Base-by-base conservation (phyloP, 2,888 invertebrate species). In the Erannis defoliaria region DNA sequence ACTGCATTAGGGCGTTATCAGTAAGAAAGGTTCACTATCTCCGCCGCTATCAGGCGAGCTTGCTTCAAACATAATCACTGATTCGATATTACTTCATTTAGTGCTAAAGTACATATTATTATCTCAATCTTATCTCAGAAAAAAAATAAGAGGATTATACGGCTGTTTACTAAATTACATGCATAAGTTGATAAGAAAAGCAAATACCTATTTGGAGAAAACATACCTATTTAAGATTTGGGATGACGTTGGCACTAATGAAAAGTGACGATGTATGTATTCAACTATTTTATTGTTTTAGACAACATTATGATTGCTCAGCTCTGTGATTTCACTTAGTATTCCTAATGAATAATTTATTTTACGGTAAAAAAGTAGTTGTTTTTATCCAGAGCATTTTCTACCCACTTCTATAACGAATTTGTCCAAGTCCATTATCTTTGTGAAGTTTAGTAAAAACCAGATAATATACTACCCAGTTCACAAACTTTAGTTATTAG, bases 121-220 rank as follows among this genome's bases (percentile, higher is more conserved):
- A 46, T 46, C 45, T 45, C 16, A 31, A 45, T 55, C 61, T 45
- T 46, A 62, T 62, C 55, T 51, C 8, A n/a, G 8, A 48, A 48
- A 66, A 63, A 45, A 51, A 38, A 53, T 49, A 42, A 48, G 55
- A 37, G 61, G 53, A 61, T 64, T 61, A 61, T 57, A 42, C 6
- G n/a, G 16, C 38, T 63, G 53, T 63, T 63, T 61, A 55, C 35
- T 49, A 26, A 55, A 38, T 38, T 45, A 55, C 35, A 49, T 33
- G 29, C 31, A 8, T 19, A 8, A 8, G 12, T n/a, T 45, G 61
- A 61, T 61, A 55, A 49, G 19, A 26, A 35, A 18, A 8, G 1
- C 23, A 23, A 43, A 46, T 56, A 42, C 21, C 23, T 49, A 56
- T 21, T 12, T 19, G 21, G 46, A 5, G 46, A n/a, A 40, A 49